A percentile compares a stretch with the other conserved stretches of the same genome.
Evolutionary conservation across 2,113 vertebrate species (phyloP).

Genomic region (Zapus hudsonius): DNA sequence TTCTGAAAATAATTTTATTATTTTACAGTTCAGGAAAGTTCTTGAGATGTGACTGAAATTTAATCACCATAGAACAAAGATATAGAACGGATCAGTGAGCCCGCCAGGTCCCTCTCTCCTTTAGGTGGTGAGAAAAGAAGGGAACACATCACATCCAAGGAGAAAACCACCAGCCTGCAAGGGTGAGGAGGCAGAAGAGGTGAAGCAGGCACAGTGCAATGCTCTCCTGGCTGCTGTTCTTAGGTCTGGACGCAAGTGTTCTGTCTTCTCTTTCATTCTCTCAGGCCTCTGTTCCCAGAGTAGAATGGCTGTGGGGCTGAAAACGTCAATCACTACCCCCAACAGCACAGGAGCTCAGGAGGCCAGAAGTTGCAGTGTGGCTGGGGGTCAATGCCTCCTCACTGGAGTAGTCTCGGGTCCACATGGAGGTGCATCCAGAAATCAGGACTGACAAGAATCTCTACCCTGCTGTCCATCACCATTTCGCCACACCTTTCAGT

Average conservation of each 20-base stretch:
- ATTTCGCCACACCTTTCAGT: neutral
- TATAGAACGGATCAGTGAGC: slow-evolving; percentile 1
- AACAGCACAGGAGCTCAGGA: neutral
- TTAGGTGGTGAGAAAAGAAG: neutral
- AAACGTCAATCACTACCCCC: neutral
- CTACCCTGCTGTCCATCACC: neutral
- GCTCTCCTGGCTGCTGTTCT: neutral
- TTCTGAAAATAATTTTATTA: slow-evolving; percentile 81
- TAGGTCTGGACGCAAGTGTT: slow-evolving; percentile 14
- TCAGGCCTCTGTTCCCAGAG: neutral
- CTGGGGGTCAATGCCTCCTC: neutral
- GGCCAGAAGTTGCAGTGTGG: neutral
- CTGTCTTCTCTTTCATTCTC: slow-evolving; percentile 15
- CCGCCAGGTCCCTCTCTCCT: slow-evolving; percentile 13
- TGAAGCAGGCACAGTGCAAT: slow-evolving; percentile 28
- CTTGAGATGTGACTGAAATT: slow-evolving; percentile 38
- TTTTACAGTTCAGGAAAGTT: slow-evolving; percentile 74
- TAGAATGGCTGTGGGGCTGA: neutral
- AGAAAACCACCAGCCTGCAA: neutral
- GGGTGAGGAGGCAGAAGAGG: neutral
- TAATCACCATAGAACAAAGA: slow-evolving; percentile 13
- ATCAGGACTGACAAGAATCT: neutral
- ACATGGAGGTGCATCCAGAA: neutral
- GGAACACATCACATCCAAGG: neutral
- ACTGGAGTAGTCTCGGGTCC: neutral